A percentile compares a stretch with the other conserved stretches of the same genome.
Conservation (phyloP, 2,113 vertebrate species). For the Ailuropoda melanoleuca region DNA sequence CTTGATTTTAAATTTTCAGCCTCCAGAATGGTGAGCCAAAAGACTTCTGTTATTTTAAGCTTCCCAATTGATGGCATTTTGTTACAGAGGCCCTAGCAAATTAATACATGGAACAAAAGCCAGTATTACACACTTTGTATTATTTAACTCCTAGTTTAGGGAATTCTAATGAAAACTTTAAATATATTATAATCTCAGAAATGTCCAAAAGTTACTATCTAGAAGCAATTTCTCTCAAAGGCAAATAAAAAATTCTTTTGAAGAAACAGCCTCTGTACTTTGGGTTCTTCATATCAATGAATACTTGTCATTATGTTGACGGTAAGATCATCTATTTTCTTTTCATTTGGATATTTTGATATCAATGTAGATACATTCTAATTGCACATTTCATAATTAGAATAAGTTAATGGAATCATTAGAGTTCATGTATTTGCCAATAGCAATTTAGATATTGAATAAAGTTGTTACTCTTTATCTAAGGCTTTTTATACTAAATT, state of each 20-base stretch:
- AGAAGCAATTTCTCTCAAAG: neutral
- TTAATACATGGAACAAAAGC: neutral
- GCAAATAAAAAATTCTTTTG: slow-evolving; percentile 1
- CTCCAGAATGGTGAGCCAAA: neutral
- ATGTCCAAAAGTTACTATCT: neutral
- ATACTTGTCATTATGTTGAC: neutral
- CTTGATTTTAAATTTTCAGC: neutral
- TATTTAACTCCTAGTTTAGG: neutral
- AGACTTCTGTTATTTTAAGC: neutral
- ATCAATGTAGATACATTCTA: neutral
- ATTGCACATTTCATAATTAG: neutral
- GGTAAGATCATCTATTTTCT: neutral
- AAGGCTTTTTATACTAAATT: neutral
- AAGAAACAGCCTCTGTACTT: neutral
- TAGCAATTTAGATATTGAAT: neutral
- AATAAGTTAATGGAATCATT: neutral
- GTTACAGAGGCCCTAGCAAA: neutral
- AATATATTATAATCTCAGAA: neutral
- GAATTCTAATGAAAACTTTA: neutral
- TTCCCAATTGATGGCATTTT: neutral
- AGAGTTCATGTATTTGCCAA: neutral
- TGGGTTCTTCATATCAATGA: neutral
- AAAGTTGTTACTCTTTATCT: neutral
- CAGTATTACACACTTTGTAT: neutral
- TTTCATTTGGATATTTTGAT: neutral